Base-by-base conservation (phyloP, 2,797 vertebrate species). In the Aphelocoma californica region DNA sequence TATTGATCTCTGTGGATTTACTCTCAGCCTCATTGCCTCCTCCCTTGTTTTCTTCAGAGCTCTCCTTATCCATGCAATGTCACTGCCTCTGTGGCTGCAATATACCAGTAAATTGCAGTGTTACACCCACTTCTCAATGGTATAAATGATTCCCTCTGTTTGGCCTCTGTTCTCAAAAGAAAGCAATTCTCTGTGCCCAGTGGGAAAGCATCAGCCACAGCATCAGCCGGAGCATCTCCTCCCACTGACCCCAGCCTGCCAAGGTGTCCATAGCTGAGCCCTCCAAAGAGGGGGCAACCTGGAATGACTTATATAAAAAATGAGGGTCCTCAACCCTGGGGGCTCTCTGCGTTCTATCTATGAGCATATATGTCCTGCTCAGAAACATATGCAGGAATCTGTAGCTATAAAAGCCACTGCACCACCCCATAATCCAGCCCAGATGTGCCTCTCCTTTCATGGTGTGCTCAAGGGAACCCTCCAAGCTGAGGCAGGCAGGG, bases 1-100 rank as follows among this genome's bases (percentile, higher is more conserved):
- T 92, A 94, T 84, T 88, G 92, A 95, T 95, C 90, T 94, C 90
- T 80, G 71, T 90, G 86, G 94, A 90, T 79, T 96, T 96, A 40
- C 73, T 77, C 80, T 44, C 26, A 60, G 65, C 45, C 77, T 92
- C 45, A 8, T 47, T 93, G 77, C 81, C 70, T 90, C 61, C 87
- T 90, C 90, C 85, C 85, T 94, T 92, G 69, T 88, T 96, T 91
- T 85, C 32, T 21, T 92, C 86, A 61, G 80, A 88, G 62, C 77
- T 84, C 24, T 62, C 71, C 58, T 91, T 79, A 60, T 51, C 86
- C 70, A 21, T 65, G 66, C 0, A 0, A 85, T 86, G 51, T 38
- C 67, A 36, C 74, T 78, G 92, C 60, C 66, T 81, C 28, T 75
- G 73, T 72, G 64, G 51, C 80, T 95, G 64, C 57, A 77, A 58